phyloP scores from a whole-genome alignment of 2,797 vertebrate genomes.

The Xyrichtys novacula region DNA sequence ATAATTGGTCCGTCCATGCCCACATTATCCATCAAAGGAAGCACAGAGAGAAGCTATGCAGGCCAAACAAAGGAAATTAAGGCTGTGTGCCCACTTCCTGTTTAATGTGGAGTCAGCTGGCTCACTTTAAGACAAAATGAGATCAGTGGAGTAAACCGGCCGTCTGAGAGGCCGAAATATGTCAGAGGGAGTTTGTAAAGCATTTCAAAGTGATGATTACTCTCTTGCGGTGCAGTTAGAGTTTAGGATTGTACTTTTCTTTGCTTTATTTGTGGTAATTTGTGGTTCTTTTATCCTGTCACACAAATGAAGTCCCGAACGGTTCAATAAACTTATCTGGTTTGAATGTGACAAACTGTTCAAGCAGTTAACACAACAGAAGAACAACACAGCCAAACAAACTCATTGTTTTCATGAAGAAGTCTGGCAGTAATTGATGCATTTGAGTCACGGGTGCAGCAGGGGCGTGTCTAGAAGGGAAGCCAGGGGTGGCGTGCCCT shows the following conservation, averaged over 20 bases:
- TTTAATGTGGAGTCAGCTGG: constrained; percentile 41
- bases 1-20: background rate
- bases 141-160: constrained; percentile 35
- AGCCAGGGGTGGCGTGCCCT: no score
- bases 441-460: background rate
- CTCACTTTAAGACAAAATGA: background rate
- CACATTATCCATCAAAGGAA: constrained; percentile 33
- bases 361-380: background rate
- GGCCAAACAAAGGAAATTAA: constrained; percentile 40
- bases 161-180: background rate
- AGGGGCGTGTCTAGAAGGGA: no score
- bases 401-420: background rate
- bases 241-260: no score
- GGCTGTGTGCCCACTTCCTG: constrained; percentile 54
- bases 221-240: no score
- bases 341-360: background rate
- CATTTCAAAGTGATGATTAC: no score
- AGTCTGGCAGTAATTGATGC: background rate
- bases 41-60: constrained; percentile 10
- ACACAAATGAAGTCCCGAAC: no score
- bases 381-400: background rate
- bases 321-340: background rate
- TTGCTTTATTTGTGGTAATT: no score
- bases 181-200: constrained; percentile 8
- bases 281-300: no score